Conservation (phyloP, 2,113 vertebrate genomes). For the Chrysemys picta region DNA sequence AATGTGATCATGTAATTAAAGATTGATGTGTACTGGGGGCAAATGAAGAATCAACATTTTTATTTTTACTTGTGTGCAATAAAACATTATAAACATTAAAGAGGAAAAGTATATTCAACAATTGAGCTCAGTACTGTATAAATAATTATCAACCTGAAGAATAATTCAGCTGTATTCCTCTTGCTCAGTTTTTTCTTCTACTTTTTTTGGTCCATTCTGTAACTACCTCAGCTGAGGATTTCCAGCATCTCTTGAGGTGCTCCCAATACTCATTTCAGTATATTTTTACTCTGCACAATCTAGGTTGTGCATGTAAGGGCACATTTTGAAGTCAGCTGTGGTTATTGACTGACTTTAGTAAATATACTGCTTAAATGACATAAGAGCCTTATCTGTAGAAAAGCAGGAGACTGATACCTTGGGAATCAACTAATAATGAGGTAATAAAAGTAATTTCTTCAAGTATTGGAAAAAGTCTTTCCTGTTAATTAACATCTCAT, state of each 20-base stretch:
- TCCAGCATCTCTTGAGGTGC: not conserved
- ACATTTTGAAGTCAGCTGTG: not conserved
- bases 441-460: not conserved
- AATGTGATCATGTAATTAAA: not conserved
- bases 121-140: not conserved
- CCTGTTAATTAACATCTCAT: not conserved
- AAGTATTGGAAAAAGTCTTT: not conserved
- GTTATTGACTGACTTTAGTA: not conserved
- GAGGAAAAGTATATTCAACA: not conserved
- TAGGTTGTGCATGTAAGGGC: not conserved
- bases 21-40: not conserved
- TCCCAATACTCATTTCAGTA: not conserved
- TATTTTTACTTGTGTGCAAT: not conserved
- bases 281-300: not conserved
- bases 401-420: not conserved
- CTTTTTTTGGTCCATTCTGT: not conserved
- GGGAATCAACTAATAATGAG: not conserved
- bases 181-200: not conserved
- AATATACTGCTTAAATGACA: not conserved
- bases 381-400: not conserved
- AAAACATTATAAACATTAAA: not conserved
- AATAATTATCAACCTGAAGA: not conserved
- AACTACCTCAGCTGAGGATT: not conserved
- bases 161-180: not conserved
- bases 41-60: not conserved